Evolutionary conservation across 2,888 invertebrate species (phyloP).

Genomic region (Gymnoscelis rufifasciata): DNA sequence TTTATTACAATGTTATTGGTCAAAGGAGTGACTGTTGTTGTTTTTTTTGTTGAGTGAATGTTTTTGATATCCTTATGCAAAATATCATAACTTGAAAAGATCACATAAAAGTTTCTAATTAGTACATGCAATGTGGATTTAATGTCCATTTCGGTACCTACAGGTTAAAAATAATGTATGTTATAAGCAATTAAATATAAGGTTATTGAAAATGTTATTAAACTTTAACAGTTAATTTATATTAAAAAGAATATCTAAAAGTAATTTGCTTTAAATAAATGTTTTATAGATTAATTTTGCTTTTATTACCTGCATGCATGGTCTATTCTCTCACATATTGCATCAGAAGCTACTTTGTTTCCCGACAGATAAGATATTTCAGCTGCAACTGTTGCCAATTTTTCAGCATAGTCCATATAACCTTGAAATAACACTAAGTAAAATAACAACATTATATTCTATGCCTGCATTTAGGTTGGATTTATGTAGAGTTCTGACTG

Average conservation of each 20-base stretch:
- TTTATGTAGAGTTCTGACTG: no score
- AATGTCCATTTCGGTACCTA: neutral
- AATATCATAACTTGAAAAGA: neutral
- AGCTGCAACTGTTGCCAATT: conserved; percentile 72
- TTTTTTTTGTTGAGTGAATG: conserved; percentile 35
- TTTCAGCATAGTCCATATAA: conserved; percentile 79
- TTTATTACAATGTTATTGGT: conserved; percentile 57
- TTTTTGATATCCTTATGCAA: conserved; percentile 20
- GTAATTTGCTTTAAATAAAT: conserved; percentile 49
- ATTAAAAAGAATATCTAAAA: neutral
- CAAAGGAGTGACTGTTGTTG: conserved; percentile 55
- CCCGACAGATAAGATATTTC: conserved; percentile 77
- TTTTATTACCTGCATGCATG: conserved; percentile 62
- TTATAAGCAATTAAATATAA: conserved; percentile 3
- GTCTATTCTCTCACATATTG: conserved; percentile 74
- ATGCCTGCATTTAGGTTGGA: no score
- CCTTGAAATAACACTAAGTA: conserved; percentile 38
- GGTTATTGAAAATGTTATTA: no score
- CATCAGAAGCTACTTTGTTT: conserved; percentile 73
- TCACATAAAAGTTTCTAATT: no score
- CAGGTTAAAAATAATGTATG: conserved; percentile 5
- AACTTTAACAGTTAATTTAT: conserved; percentile 8
- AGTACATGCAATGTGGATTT: neutral
- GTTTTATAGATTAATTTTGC: conserved; percentile 18
- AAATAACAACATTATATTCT: no score